Evolutionary conservation across 2,113 vertebrate species (phyloP).

Genomic region (Lepus americanus): DNA sequence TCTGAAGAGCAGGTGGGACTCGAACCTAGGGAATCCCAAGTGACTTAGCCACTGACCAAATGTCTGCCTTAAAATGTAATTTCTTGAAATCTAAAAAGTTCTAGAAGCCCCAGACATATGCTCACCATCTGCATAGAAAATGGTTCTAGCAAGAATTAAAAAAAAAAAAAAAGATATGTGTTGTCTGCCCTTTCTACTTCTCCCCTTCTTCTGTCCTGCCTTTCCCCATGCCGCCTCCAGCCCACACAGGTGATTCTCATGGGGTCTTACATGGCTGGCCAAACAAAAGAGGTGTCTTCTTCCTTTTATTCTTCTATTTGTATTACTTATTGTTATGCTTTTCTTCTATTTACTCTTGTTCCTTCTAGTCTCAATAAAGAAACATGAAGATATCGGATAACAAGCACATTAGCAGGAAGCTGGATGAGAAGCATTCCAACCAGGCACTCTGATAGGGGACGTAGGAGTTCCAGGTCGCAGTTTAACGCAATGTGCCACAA

Average conservation of each 20-base stretch:
- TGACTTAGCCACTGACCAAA: too few relatives aligned
- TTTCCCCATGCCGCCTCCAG: neutral
- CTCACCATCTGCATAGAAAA: neutral
- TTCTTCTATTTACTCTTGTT: neutral
- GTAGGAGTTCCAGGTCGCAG: too few relatives aligned
- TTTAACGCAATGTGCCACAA: too few relatives aligned
- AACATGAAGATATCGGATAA: neutral
- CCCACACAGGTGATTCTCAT: neutral
- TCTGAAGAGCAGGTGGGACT: too few relatives aligned
- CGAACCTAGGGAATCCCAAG: too few relatives aligned
- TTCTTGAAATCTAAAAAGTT: neutral
- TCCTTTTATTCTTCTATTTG: neutral
- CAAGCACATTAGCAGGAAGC: too few relatives aligned
- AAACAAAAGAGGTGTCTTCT: neutral
- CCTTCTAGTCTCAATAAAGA: neutral
- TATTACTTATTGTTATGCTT: neutral
- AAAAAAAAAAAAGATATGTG: rapidly evolving
- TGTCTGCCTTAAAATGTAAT: neutral
- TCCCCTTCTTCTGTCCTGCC: neutral
- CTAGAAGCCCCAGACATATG: too few relatives aligned
- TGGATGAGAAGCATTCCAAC: too few relatives aligned
- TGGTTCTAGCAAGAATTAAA: neutral
- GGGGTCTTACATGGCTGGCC: neutral
- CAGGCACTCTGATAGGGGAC: too few relatives aligned
- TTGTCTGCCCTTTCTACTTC: neutral